A percentile compares a stretch with the other conserved stretches of the same genome.
These are phyloP conservation scores for Zosterops lateralis DNA, from an alignment of 2,113 vertebrate genomes.

Conservation along the genomic window DNA sequence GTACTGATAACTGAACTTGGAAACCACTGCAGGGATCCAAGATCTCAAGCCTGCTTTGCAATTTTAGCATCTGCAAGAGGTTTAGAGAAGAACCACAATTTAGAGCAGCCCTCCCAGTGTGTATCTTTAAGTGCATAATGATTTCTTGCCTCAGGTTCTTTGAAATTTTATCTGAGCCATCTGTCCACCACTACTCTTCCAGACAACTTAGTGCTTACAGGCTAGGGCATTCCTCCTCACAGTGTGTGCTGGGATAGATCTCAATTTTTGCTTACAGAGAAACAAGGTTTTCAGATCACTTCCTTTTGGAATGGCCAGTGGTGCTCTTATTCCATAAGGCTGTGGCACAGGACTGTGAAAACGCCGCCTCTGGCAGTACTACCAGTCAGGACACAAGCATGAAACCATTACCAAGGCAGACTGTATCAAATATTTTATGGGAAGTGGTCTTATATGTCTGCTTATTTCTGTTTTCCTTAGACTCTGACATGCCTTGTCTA, in stretches of 20 bases:
- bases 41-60: background rate
- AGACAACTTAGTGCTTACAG: background rate
- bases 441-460: background rate
- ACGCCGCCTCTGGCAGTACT: background rate
- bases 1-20: background rate
- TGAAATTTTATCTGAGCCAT: background rate
- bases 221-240: background rate
- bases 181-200: background rate
- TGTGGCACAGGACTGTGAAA: background rate
- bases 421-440: background rate
- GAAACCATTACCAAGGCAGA: background rate
- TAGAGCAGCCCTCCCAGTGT: background rate
- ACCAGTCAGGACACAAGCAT: background rate
- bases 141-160: background rate
- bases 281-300: background rate
- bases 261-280: background rate
- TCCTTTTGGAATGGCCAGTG: background rate
- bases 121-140: background rate
- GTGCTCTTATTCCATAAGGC: background rate
- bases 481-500: background rate
- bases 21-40: background rate
- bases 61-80: background rate
- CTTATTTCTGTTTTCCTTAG: background rate
- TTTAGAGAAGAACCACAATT: background rate
- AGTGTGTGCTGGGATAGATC: background rate